A percentile compares a stretch with the other conserved stretches of the same genome.
These are phyloP conservation scores for Drosophila pseudotalamancana DNA, from an alignment of 2,888 invertebrate species.

Conservation along the genomic window DNA sequence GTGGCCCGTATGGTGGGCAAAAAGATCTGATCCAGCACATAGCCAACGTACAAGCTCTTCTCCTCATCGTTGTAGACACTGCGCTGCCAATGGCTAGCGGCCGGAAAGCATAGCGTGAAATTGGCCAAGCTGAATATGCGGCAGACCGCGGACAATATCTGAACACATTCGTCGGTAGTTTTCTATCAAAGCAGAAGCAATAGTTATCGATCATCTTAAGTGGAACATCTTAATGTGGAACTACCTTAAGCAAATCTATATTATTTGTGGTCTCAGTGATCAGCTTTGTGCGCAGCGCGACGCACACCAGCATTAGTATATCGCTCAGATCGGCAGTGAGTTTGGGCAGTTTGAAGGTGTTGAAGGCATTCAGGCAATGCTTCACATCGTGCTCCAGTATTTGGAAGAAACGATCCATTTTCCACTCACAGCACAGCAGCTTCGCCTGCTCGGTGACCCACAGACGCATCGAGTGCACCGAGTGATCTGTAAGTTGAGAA, in stretches of 20 bases:
- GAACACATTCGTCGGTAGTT: conserved; percentile 89
- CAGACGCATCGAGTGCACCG: conserved; percentile 90
- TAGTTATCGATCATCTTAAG: not conserved
- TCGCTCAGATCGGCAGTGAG: conserved; percentile 86
- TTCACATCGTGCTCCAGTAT: conserved; percentile 88
- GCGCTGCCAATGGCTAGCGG: conserved; percentile 88
- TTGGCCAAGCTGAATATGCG: conserved; percentile 91
- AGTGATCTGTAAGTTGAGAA: conserved; percentile 86
- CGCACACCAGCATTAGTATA: conserved; percentile 92
- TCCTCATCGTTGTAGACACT: conserved; percentile 78
- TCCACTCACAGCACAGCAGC: conserved; percentile 90
- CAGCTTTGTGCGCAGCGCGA: conserved; percentile 91
- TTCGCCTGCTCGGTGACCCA: conserved; percentile 91
- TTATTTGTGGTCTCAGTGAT: conserved; percentile 92
- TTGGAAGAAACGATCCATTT: conserved; percentile 90
- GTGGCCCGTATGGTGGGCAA: conserved; percentile 92
- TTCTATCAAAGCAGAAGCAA: conserved; percentile 85
- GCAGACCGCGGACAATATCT: conserved; percentile 90
- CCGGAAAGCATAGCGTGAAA: conserved; percentile 92
- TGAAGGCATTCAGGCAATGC: conserved; percentile 86
- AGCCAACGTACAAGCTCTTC: conserved; percentile 88
- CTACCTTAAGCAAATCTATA: conserved; percentile 90
- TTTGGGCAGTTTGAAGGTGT: conserved; percentile 85
- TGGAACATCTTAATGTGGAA: not conserved
- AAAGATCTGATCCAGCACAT: conserved; percentile 90